A percentile compares a stretch with the other conserved stretches of the same genome.
Evolutionary conservation across 2,888 invertebrate genomes (phyloP).

Genomic region (Monochamus alternatus): DNA sequence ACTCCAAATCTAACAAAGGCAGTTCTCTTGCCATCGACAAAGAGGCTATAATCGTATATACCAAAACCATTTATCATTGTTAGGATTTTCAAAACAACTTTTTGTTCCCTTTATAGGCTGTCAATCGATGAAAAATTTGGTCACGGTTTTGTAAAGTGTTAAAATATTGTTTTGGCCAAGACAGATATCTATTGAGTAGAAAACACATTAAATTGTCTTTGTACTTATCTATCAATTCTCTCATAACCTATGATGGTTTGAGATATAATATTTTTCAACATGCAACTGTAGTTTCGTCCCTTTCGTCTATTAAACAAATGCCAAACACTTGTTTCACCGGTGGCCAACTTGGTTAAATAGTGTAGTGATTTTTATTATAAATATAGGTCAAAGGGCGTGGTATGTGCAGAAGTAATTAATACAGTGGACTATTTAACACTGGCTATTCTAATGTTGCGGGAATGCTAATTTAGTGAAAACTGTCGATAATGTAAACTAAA

Average conservation of each 20-base stretch:
- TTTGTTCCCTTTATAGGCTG: background rate
- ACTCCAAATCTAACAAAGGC: background rate
- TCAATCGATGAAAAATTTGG: too few species aligned
- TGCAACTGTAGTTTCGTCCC: background rate
- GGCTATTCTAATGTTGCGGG: background rate
- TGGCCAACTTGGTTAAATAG: background rate
- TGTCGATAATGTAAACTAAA: background rate
- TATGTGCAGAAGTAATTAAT: conserved; percentile 19
- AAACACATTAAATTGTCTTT: too few species aligned
- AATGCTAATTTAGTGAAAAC: conserved; percentile 6
- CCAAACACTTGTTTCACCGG: conserved; percentile 11
- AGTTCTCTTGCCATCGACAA: background rate
- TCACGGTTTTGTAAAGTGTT: too few species aligned
- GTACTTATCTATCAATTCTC: too few species aligned
- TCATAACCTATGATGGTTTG: too few species aligned
- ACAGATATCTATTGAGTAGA: background rate
- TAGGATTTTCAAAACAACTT: background rate
- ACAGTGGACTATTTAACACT: conserved; percentile 27
- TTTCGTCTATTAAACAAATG: conserved; percentile 9
- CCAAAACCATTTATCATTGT: background rate
- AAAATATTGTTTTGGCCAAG: too few species aligned
- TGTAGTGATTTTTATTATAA: conserved; percentile 31
- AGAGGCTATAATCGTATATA: background rate
- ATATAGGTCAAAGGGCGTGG: conserved; percentile 29
- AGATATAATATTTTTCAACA: too few species aligned